Conservation (phyloP, 2,797 vertebrate species). For the Sparidentex hasta region DNA sequence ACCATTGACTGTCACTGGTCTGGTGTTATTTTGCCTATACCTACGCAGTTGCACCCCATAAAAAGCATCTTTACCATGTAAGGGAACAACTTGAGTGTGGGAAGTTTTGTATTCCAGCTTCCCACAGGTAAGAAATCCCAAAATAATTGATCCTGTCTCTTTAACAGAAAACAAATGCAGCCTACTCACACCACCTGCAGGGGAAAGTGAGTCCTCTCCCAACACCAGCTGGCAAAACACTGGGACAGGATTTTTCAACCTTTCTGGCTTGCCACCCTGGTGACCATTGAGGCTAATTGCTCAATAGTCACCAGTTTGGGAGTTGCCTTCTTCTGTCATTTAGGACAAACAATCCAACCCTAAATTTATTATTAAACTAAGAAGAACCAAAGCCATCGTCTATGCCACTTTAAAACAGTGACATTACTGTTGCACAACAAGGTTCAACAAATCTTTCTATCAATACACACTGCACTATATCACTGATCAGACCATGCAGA, state of each 20-base stretch:
- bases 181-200: constrained; percentile 49
- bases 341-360: neutral
- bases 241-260: neutral
- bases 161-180: constrained; percentile 18
- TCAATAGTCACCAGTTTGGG: neutral
- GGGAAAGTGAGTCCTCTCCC: constrained; percentile 4
- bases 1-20: neutral
- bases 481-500: neutral
- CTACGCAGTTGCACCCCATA: neutral
- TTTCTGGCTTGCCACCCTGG: neutral
- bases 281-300: too few species aligned
- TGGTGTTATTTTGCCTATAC: neutral
- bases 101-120: neutral
- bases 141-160: neutral
- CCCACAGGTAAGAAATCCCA: neutral
- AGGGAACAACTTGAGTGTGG: neutral
- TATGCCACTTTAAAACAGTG: neutral
- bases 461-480: neutral
- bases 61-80: too few species aligned
- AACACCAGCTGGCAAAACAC: neutral
- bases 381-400: neutral
- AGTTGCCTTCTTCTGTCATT: neutral
- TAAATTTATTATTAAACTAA: neutral
- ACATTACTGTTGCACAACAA: neutral
- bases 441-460: neutral